phyloP scores from a whole-genome alignment of 2,797 vertebrate genomes.

The Eleutherodactylus coqui region DNA sequence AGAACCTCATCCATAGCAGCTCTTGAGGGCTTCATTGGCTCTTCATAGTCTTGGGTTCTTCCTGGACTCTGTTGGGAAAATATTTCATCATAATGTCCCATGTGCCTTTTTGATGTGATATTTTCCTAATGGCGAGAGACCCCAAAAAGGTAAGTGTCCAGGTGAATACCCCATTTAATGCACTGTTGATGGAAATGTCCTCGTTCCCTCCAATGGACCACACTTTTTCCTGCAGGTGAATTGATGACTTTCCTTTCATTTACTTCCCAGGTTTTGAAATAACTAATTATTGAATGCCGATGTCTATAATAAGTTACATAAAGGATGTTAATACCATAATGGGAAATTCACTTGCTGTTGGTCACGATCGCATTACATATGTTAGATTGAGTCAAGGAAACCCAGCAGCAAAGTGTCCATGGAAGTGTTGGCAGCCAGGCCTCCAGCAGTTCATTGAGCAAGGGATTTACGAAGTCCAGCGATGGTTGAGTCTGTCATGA shows the following conservation, averaged over 20 bases:
- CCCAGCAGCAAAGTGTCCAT: background rate
- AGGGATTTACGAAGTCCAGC: constrained; percentile 15
- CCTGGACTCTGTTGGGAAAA: too few species aligned
- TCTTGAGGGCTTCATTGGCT: too few species aligned
- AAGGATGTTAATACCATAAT: background rate
- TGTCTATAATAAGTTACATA: background rate
- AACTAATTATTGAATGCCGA: background rate
- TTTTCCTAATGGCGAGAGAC: background rate
- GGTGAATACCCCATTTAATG: background rate
- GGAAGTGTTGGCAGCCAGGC: background rate
- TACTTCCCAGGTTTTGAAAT: background rate
- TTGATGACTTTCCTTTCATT: background rate
- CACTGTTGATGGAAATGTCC: background rate
- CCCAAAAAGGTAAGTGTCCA: background rate
- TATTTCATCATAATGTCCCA: too few species aligned
- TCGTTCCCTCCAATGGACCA: background rate
- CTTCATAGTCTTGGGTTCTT: too few species aligned
- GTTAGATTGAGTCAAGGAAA: background rate
- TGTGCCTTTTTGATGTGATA: background rate
- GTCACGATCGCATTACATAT: background rate
- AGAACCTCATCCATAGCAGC: too few species aligned
- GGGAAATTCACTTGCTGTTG: background rate
- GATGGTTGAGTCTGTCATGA: background rate
- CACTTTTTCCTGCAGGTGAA: background rate
- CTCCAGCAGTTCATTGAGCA: constrained; percentile 7